phyloP scores from a whole-genome alignment of 2,797 vertebrate genomes.

The Tapirus indicus region DNA sequence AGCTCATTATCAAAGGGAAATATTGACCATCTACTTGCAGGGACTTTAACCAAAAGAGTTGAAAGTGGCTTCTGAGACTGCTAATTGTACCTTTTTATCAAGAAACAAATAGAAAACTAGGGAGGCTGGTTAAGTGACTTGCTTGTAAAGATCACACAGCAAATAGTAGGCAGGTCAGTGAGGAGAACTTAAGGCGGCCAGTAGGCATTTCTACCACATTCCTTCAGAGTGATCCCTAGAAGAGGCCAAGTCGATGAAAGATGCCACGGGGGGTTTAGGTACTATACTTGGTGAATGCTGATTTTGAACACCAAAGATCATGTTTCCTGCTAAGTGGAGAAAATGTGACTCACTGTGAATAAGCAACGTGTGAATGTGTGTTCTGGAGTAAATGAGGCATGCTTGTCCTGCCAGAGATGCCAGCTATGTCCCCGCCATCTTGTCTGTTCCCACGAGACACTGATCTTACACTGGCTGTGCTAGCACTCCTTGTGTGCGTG shows the following conservation, averaged over 20 bases:
- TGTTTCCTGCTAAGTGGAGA: not conserved
- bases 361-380: not conserved
- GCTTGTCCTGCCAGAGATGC: not conserved
- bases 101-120: not conserved
- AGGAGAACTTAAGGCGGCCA: not conserved
- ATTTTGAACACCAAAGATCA: not conserved
- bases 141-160: not conserved
- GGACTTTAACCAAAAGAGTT: not conserved
- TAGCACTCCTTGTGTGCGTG: rapidly evolving
- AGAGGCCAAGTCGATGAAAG: not conserved
- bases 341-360: not conserved
- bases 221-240: not conserved
- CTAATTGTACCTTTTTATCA: not conserved
- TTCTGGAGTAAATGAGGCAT: not conserved
- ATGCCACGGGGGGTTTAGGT: not conserved
- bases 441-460: not conserved
- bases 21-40: not conserved
- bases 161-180: not conserved
- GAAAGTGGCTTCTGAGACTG: not conserved
- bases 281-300: not conserved
- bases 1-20: not conserved
- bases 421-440: not conserved
- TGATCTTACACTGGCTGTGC: not conserved
- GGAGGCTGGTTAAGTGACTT: not conserved
- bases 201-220: not conserved